Conservation (phyloP, 2,113 vertebrate genomes). For the Malurus melanocephalus region DNA sequence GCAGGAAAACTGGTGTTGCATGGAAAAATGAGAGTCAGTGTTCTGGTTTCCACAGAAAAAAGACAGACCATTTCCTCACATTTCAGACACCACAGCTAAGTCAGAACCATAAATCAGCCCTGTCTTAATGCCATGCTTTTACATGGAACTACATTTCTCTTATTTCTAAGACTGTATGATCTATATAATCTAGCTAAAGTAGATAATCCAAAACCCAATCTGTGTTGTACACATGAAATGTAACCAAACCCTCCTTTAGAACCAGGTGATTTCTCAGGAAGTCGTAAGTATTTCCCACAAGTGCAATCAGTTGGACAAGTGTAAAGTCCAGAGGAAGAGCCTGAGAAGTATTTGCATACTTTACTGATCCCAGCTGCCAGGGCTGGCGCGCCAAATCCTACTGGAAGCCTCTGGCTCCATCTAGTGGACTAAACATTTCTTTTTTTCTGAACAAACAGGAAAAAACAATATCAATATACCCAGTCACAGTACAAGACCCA, state of each 20-base stretch:
- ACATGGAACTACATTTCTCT: background rate
- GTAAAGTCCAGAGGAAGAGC: background rate
- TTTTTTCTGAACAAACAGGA: background rate
- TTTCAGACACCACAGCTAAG: background rate
- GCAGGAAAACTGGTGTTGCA: background rate
- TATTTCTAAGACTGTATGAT: background rate
- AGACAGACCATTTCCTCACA: background rate
- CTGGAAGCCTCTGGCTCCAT: background rate
- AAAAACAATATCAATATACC: background rate
- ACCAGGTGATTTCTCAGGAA: background rate
- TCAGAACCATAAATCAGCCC: background rate
- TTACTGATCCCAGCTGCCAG: background rate
- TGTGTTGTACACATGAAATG: accelerated
- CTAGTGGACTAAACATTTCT: background rate
- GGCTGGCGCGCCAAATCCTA: accelerated
- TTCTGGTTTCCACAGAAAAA: background rate
- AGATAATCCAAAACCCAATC: background rate
- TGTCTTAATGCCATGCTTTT: background rate
- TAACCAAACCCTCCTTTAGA: background rate
- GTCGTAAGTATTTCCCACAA: background rate
- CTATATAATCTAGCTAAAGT: too few species aligned
- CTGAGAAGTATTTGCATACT: background rate
- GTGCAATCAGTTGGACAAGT: accelerated
- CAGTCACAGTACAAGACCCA: background rate
- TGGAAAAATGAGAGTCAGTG: background rate